Evolutionary conservation across 2,113 vertebrate species (phyloP), one percentile per base, ranked within the genome.

Genomic region (Phocoena phocoena): DNA sequence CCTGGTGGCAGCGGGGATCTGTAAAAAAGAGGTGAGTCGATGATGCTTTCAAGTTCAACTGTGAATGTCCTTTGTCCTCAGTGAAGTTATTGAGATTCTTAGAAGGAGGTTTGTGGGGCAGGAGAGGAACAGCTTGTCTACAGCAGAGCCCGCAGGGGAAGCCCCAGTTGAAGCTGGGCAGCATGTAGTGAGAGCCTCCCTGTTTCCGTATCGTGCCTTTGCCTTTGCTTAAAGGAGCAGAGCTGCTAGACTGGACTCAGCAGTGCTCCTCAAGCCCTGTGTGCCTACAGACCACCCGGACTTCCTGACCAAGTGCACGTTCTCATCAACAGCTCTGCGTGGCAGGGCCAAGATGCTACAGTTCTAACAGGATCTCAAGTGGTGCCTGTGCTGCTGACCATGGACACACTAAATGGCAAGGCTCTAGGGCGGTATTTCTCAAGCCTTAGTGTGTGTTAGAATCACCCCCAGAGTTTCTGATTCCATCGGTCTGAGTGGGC

Each of bases 1-100:
- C 98, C 98, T 99, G 82, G 99, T 99, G 44, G 99, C 99, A 47
- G 99, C 99, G 0, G 99, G 99, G 97, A 98, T 99, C 97, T 99
- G 98, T 98, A 99, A 99, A 94, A 99, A 99, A 98, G 99, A 99
- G 99, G 99, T 99, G 98, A 99, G 99, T 97, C 68, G 93, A 86
- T 86, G 23, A 11, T 1, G 6, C 67, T 85, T 76, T 93, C 63
- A 15, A 2, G 53, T 26, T 50, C 44, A 67, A 5, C 31, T 50
- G 38, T 68, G 62, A 85, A 28, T 68, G n/a, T 79, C 50, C 53
- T 76, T 67, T 60, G 60, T 80, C 26, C 47, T 96, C 62, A 14
- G 0, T n/a, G 85, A 65, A 80, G 55, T 86, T 82, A 58, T 3
- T 77, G 60, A 70, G 84, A 77, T 68, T 31, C 44, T 85, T 81